phyloP scores from a whole-genome alignment of 2,797 vertebrate species.

The Myotis planiceps region DNA sequence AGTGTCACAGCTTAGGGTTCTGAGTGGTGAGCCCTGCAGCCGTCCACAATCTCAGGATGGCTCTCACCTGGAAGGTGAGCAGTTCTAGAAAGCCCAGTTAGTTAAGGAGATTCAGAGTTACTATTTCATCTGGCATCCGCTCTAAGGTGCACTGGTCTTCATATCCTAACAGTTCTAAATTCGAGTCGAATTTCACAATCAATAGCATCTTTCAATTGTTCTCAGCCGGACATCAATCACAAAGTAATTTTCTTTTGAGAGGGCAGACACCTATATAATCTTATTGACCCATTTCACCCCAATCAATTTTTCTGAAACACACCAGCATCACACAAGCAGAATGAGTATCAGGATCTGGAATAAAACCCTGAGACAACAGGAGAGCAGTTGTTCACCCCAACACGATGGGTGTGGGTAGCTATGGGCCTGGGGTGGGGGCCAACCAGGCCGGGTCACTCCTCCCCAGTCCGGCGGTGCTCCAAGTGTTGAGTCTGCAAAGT shows the following conservation, averaged over 20 bases:
- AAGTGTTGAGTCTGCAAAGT: neutral
- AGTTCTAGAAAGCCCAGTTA: neutral
- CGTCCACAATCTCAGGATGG: neutral
- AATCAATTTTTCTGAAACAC: neutral
- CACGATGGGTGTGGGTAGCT: neutral
- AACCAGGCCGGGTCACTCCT: neutral
- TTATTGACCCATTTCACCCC: neutral
- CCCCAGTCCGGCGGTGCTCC: neutral
- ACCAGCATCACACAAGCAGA: neutral
- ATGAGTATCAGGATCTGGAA: neutral
- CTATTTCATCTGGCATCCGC: neutral
- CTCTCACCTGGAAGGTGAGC: neutral
- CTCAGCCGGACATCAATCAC: neutral
- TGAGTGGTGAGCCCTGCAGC: neutral
- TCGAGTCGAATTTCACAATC: neutral
- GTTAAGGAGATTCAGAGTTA: neutral
- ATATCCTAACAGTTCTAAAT: neutral
- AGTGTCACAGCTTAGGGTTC: neutral
- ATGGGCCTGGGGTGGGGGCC: accelerated
- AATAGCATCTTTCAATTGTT: neutral
- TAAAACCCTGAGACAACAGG: neutral
- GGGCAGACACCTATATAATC: neutral
- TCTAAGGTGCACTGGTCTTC: neutral
- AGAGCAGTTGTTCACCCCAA: neutral
- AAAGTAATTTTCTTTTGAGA: neutral